These are phyloP conservation scores for Euleptes europaea DNA, from an alignment of 2,113 vertebrate species.

Conservation along the genomic window DNA sequence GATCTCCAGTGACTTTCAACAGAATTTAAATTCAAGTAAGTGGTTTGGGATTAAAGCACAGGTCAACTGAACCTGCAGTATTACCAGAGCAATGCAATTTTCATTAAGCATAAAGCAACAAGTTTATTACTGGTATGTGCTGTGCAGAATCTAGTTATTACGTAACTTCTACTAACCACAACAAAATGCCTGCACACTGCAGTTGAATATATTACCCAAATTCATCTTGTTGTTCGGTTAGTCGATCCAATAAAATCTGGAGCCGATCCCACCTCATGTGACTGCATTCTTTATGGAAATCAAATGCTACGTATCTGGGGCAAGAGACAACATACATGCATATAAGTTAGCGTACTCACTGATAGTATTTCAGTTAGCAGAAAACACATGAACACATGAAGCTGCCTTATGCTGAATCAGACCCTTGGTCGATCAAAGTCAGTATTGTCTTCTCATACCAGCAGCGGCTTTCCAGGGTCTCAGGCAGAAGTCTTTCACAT, in stretches of 20 bases:
- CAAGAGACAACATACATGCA: conserved; percentile 34
- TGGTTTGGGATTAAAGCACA: background rate
- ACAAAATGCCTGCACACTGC: background rate
- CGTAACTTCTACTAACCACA: background rate
- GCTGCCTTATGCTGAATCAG: too few relatives aligned
- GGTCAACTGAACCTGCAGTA: background rate
- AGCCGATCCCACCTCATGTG: conserved; percentile 95
- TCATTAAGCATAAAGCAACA: background rate
- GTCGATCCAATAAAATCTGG: conserved; percentile 86
- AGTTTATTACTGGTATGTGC: background rate
- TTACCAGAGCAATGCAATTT: background rate
- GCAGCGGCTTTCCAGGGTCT: too few relatives aligned
- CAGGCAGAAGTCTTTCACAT: too few relatives aligned
- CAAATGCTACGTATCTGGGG: conserved; percentile 88
- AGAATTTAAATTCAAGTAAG: background rate
- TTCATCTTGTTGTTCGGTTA: conserved; percentile 89
- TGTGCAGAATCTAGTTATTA: conserved; percentile 1
- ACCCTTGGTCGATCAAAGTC: too few relatives aligned
- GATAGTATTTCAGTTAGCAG: background rate
- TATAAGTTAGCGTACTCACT: background rate
- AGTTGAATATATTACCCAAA: conserved; percentile 79
- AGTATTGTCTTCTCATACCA: too few relatives aligned
- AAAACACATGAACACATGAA: too few relatives aligned
- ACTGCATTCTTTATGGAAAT: conserved; percentile 97
- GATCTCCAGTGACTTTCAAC: background rate